Evolutionary conservation across 2,888 invertebrate genomes (phyloP), one percentile per base, ranked within the genome.

Genomic region (Plagiodera versicolora): DNA sequence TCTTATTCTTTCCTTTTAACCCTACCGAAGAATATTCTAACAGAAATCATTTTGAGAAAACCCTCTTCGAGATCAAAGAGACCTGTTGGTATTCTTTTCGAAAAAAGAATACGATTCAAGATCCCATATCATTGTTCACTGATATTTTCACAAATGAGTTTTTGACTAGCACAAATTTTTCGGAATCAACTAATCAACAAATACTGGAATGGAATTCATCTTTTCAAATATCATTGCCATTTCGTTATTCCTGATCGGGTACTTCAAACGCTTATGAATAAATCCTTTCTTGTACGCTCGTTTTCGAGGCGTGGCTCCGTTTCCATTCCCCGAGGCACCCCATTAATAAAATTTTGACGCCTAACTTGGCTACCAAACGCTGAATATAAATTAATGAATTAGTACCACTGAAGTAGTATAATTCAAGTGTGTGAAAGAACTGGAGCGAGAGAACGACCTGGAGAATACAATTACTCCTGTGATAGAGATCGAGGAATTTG

Each of bases 271-370:
- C 39, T 14, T 10, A 39, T 39, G 39, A 58, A 58, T 62, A 62
- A 62, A 62, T 62, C 58, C 56, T 61, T 51, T 46, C 60, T 64
- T 70, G 71, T 68, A 63, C 69, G 66, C 64, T 67, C 65, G 67
- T 69, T 39, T 69, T 68, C 68, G 66, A 73, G 75, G 76, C 74
- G 76, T 75, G 76, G 74, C 68, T 66, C 71, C 67, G 63, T 70
- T 70, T 68, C 66, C 56, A 63, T 71, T 67, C 73, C 75, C 73
- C 60, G 67, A 56, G 75, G 76, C 74, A 69, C 68, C 63, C 77
- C 77, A 78, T 78, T 77, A 77, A 78, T 78, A 77, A 77, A 75
- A 72, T 75, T 76, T 76, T 77, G 78, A 78, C 78, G 75, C 76
- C 76, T 74, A 74, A 73, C 72, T 72, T 70, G 66, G 77, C 77